These are phyloP conservation scores for Eupithecia abbreviata DNA, from an alignment of 2,888 invertebrate genomes.

Conservation along the genomic window DNA sequence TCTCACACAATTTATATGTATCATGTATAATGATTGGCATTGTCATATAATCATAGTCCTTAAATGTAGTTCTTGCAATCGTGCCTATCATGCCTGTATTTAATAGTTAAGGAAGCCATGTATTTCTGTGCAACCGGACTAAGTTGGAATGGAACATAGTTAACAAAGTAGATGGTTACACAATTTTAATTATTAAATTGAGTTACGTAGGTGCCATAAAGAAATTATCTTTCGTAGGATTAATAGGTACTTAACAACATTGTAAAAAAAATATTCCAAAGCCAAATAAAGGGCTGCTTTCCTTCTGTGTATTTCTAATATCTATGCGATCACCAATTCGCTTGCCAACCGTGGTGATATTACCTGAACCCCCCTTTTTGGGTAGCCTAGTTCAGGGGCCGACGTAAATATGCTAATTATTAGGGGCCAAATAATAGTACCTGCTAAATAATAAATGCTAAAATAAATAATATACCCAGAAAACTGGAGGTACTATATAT, in stretches of 20 bases:
- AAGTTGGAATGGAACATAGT: not conserved
- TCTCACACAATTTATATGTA: conserved; percentile 12
- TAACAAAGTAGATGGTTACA: conserved; percentile 1
- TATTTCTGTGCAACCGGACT: not conserved
- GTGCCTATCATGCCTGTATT: not conserved
- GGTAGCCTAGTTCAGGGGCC: not conserved
- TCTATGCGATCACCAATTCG: not conserved
- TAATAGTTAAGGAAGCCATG: not conserved
- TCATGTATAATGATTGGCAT: conserved; percentile 8
- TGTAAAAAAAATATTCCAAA: not conserved
- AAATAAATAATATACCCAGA: too few relatives aligned
- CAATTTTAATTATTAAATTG: not conserved
- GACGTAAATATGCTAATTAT: not conserved
- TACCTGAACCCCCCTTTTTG: not conserved
- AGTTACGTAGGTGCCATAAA: not conserved
- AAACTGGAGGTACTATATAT: too few relatives aligned
- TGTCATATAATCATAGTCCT: not conserved
- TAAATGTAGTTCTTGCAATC: not conserved
- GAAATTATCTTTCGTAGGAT: not conserved
- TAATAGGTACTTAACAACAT: too few relatives aligned
- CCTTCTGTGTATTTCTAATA: not conserved
- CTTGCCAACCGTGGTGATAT: not conserved
- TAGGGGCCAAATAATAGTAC: not conserved
- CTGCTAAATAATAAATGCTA: too few relatives aligned
- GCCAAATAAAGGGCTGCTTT: not conserved